Evolutionary conservation across 2,797 vertebrate genomes (phyloP).

Genomic region (Molossus molossus): DNA sequence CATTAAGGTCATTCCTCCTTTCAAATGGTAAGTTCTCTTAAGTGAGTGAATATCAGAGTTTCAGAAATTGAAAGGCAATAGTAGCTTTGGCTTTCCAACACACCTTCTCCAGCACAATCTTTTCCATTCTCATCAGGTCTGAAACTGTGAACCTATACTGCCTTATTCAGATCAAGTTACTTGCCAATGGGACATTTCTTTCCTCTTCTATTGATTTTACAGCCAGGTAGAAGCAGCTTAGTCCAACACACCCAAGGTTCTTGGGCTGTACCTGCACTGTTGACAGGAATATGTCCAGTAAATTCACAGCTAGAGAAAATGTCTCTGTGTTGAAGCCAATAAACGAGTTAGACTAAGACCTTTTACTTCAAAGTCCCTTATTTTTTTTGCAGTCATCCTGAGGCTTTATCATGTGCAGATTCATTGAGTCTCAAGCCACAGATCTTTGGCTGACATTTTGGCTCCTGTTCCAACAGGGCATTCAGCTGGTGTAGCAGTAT

Average conservation of each 20-base stretch:
- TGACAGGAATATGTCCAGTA: no score
- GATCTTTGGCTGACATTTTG: conserved; percentile 90
- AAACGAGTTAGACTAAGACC: conserved; percentile 92
- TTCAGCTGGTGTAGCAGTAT: conserved; percentile 93
- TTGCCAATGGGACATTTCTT: conserved; percentile 95
- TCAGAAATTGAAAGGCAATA: conserved; percentile 95
- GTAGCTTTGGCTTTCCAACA: conserved; percentile 75
- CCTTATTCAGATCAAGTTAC: conserved; percentile 95
- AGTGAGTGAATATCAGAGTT: background rate
- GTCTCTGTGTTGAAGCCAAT: no score
- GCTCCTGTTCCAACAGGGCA: conserved; percentile 90
- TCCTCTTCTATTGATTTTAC: conserved; percentile 95
- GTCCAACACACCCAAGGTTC: conserved; percentile 95
- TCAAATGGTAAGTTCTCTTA: no score
- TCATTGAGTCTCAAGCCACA: conserved; percentile 95
- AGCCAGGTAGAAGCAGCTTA: conserved; percentile 97
- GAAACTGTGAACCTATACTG: no score
- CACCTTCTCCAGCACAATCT: no score
- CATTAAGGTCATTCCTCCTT: no score
- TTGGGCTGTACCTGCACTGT: no score
- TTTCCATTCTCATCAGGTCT: no score
- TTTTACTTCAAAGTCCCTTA: conserved; percentile 96
- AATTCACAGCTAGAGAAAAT: no score
- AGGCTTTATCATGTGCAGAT: conserved; percentile 94
- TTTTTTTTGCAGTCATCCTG: conserved; percentile 94